phyloP scores from a whole-genome alignment of 1,140 invertebrate species.

The Drosophila lowei region DNA sequence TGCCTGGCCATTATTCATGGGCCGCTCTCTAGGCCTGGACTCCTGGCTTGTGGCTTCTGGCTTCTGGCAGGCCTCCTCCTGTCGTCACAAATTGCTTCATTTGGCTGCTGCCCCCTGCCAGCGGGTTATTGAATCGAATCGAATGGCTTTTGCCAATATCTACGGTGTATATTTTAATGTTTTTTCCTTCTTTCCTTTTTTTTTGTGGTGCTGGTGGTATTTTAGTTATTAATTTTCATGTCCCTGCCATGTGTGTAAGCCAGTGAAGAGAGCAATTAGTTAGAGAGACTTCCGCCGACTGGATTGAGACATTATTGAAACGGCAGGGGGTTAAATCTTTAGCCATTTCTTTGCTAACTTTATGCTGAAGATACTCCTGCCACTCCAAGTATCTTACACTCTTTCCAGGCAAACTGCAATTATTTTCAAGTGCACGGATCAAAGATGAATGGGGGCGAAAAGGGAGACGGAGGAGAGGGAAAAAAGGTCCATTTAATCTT shows the following conservation, averaged over 20 bases:
- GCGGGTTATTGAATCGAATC: constrained; percentile 70
- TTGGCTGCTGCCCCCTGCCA: constrained; percentile 39
- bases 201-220: constrained; percentile 46
- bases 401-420: constrained; percentile 66
- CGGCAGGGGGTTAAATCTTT: no score
- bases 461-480: no score
- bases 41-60: constrained; percentile 26
- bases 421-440: constrained; percentile 62
- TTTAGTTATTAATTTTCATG: constrained; percentile 63
- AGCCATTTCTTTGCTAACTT: no score
- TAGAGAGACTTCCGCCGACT: neutral
- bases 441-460: constrained; percentile 35
- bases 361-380: no score
- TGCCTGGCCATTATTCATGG: constrained; percentile 73
- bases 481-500: constrained; percentile 78
- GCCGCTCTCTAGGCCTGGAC: constrained; percentile 53
- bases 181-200: neutral
- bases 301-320: no score
- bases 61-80: neutral
- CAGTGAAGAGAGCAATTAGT: constrained; percentile 45
- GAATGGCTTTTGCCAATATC: constrained; percentile 55
- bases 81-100: constrained; percentile 70
- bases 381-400: constrained; percentile 14
- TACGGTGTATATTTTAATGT: constrained; percentile 56
- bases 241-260: constrained; percentile 7